Percentiles rank a stretch among this genome's conserved stretches.
Conservation (phyloP, 2,113 vertebrate genomes). For the Stictonetta naevosa region DNA sequence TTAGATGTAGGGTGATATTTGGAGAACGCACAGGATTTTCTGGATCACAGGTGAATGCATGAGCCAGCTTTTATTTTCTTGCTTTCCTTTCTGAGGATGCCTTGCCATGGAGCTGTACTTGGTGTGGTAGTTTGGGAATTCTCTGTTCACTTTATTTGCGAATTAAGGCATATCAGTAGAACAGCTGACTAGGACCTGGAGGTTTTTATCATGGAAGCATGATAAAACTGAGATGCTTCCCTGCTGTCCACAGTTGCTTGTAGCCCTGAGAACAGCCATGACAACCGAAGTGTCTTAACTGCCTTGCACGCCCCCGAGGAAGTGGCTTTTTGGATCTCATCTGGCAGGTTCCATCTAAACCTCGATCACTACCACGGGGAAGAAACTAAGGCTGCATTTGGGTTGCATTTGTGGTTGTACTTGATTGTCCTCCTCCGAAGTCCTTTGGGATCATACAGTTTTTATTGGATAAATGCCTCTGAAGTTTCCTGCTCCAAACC, state of each 20-base stretch:
- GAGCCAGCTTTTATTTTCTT: background rate
- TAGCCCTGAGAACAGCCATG: background rate
- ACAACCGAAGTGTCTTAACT: background rate
- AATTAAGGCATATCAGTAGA: background rate
- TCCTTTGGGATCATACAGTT: background rate
- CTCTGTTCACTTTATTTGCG: background rate
- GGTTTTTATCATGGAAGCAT: background rate
- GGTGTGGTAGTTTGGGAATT: background rate
- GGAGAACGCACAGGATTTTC: background rate
- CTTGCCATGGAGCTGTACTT: background rate
- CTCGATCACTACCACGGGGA: too few species aligned
- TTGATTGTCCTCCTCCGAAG: background rate
- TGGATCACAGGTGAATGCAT: background rate
- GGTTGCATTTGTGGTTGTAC: background rate
- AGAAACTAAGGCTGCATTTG: background rate
- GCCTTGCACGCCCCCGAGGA: background rate
- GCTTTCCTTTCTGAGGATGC: background rate
- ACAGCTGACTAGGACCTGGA: background rate
- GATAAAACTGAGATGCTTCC: background rate
- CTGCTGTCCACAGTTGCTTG: background rate
- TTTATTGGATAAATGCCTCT: background rate
- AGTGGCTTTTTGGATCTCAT: background rate
- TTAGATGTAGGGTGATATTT: background rate
- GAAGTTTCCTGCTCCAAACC: background rate
- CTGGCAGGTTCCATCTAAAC: background rate